Percentiles rank a stretch among this genome's conserved stretches.
Conservation (phyloP, 2,797 vertebrate genomes). For the Sebastes trivittatus region DNA sequence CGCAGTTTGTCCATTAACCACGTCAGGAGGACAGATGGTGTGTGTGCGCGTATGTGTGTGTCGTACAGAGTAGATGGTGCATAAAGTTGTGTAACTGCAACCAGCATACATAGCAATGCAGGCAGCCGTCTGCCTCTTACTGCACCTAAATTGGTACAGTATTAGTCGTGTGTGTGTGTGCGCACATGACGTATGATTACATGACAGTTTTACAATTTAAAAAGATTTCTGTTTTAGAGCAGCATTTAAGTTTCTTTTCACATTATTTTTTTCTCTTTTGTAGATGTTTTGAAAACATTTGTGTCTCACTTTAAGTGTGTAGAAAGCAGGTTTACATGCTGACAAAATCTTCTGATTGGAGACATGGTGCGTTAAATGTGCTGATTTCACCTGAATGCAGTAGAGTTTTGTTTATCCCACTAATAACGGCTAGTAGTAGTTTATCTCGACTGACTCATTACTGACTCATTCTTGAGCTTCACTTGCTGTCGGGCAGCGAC, state of each 20-base stretch:
- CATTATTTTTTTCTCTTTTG: background rate
- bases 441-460: slow-evolving; percentile 4
- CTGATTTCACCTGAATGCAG: slow-evolving; percentile 20
- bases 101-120: slow-evolving; percentile 35
- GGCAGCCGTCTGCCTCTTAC: slow-evolving; percentile 15
- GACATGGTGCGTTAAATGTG: background rate
- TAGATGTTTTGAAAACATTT: background rate
- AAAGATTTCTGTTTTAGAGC: background rate
- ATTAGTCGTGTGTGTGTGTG: slow-evolving; percentile 38
- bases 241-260: slow-evolving; percentile 7
- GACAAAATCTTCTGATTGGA: background rate
- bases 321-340: slow-evolving; percentile 7
- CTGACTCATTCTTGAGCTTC: slow-evolving; percentile 18
- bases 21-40: slow-evolving; percentile 44
- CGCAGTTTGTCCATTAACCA: slow-evolving; percentile 65
- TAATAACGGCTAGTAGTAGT: slow-evolving; percentile 20
- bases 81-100: slow-evolving; percentile 23
- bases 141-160: slow-evolving; percentile 48
- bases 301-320: background rate
- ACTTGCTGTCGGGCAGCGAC: slow-evolving; percentile 9
- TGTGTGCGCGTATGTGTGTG: slow-evolving; percentile 5
- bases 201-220: slow-evolving; percentile 16
- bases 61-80: slow-evolving; percentile 10
- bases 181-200: background rate
- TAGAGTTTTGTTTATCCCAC: slow-evolving; percentile 29